Evolutionary conservation across 1,140 invertebrate genomes (phyloP).

Genomic region (Leucophenga varia): DNA sequence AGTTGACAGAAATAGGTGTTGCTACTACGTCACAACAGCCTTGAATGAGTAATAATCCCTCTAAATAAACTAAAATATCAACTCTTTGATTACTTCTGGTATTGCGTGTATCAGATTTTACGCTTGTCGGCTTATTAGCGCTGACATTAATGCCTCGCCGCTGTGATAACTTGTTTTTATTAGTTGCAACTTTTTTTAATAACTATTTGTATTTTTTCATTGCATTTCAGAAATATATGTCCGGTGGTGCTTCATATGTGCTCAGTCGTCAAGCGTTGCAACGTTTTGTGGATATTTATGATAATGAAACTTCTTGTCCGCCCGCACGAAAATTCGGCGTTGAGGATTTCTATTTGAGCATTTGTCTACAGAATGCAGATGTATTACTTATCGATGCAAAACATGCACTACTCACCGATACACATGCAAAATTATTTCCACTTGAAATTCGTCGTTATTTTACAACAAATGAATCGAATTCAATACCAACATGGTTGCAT

Average conservation of each 20-base stretch:
- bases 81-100: too few relatives aligned
- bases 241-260: conserved; percentile 90
- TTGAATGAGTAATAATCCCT: too few relatives aligned
- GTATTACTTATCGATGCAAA: conserved; percentile 61
- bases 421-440: conserved; percentile 28
- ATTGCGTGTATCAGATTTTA: too few relatives aligned
- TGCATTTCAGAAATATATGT: conserved; percentile 96
- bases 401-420: conserved; percentile 18
- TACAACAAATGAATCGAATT: conserved; percentile 13
- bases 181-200: too few relatives aligned
- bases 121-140: too few relatives aligned
- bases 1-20: too few relatives aligned
- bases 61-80: too few relatives aligned
- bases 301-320: conserved; percentile 68
- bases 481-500: conserved; percentile 29
- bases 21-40: too few relatives aligned
- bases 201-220: too few relatives aligned
- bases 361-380: conserved; percentile 85
- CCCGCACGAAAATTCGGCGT: conserved; percentile 68
- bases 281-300: conserved; percentile 74
- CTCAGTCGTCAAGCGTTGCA: conserved; percentile 76
- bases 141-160: too few relatives aligned
- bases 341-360: conserved; percentile 94
- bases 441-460: conserved; percentile 64
- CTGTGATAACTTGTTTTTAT: too few relatives aligned